A percentile compares a stretch with the other conserved stretches of the same genome.
phyloP scores from a whole-genome alignment of 2,888 invertebrate species.

The Zhuqinia jingwanae region DNA sequence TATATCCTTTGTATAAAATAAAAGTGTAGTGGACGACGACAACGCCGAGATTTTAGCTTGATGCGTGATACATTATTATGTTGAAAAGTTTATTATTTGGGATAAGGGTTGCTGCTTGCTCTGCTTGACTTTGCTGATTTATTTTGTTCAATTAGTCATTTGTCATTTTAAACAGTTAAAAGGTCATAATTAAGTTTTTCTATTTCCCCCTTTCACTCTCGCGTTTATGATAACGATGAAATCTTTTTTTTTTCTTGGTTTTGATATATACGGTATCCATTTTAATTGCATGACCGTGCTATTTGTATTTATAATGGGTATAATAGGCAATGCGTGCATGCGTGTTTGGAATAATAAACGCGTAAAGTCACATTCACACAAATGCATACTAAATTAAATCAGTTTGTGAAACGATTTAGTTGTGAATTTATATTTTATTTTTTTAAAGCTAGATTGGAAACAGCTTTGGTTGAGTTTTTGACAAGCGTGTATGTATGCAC shows the following conservation, averaged over 20 bases:
- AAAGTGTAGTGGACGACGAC: neutral
- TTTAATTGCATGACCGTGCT: neutral
- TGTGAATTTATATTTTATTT: no score
- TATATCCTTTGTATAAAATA: no score
- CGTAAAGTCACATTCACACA: no score
- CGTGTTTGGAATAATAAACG: slow-evolving; percentile 1
- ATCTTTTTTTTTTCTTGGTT: no score
- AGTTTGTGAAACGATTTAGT: no score
- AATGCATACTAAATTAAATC: no score
- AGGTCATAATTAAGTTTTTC: slow-evolving; percentile 64
- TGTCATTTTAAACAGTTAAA: slow-evolving; percentile 66
- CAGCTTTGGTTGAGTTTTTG: no score
- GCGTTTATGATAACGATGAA: slow-evolving; percentile 1
- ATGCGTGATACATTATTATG: slow-evolving; percentile 5
- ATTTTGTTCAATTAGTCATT: slow-evolving; percentile 55
- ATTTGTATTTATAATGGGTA: slow-evolving; percentile 37
- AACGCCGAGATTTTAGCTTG: neutral
- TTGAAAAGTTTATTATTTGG: slow-evolving; percentile 24
- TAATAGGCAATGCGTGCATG: neutral
- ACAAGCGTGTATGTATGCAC: no score
- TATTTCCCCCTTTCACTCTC: slow-evolving; percentile 37
- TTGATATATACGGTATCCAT: neutral
- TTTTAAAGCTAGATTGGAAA: no score
- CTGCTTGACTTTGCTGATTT: slow-evolving; percentile 26
- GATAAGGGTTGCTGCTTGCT: neutral